Percentiles rank a stretch among this genome's conserved stretches.
These are phyloP conservation scores for Drosophila birchii DNA, from an alignment of 2,888 invertebrate species.

Conservation along the genomic window DNA sequence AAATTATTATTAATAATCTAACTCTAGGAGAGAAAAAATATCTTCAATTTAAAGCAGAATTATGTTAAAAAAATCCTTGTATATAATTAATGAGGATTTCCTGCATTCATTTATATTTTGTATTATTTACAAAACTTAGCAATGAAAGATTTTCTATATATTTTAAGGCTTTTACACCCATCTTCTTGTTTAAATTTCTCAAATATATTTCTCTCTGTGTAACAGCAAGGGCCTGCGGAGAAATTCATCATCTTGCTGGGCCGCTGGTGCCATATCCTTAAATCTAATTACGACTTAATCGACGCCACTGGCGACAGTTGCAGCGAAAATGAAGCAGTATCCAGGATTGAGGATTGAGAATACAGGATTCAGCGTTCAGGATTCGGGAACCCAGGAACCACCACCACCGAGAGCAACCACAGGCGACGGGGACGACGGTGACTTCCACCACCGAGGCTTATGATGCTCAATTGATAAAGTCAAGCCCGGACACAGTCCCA, in stretches of 20 bases:
- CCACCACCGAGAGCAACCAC: conserved; percentile 32
- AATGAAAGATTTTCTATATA: neutral
- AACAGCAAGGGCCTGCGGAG: conserved; percentile 46
- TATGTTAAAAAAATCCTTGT: no score
- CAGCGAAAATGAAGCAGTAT: conserved; percentile 59
- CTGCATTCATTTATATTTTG: neutral
- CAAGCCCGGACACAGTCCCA: conserved; percentile 74
- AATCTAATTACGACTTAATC: conserved; percentile 85
- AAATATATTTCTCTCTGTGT: neutral
- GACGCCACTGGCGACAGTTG: conserved; percentile 83
- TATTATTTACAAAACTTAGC: neutral
- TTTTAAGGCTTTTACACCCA: no score
- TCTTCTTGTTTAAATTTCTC: no score
- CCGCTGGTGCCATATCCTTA: conserved; percentile 84
- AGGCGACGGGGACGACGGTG: conserved; percentile 38
- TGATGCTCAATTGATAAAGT: conserved; percentile 84
- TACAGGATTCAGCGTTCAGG: conserved; percentile 2
- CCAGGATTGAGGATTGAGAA: conserved; percentile 7
- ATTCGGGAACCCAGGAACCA: conserved; percentile 13
- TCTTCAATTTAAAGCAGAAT: neutral
- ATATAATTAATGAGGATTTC: no score
- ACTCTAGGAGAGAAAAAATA: rapidly evolving
- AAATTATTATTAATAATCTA: neutral
- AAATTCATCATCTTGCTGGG: conserved; percentile 83
- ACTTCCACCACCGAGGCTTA: conserved; percentile 64